Evolutionary conservation across 2,113 vertebrate species (phyloP), one percentile per base, ranked within the genome.

Genomic region (Scartelaos histophorus): DNA sequence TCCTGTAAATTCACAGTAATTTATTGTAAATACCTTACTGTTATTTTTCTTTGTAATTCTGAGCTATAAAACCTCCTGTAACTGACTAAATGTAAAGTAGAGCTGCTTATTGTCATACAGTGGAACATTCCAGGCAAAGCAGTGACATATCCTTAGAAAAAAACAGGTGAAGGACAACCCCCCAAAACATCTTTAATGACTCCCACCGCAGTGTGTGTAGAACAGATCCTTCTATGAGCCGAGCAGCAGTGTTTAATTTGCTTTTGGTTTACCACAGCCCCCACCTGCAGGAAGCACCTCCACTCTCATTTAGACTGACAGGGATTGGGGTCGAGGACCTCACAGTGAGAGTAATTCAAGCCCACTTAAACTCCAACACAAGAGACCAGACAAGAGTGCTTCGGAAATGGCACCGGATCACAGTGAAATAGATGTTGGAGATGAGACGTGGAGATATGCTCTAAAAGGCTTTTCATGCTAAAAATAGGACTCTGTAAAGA

Each of bases 241-340:
- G 45, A 80, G 29, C 45, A 71, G 66, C 62, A 49, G 21, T 45
- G 61, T 25, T 64, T 79, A 38, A 74, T 83, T 45, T 73, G 64
- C 75, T 69, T 66, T 38, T 67, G 75, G 53, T 71, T 64, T 76
- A 67, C 46, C 66, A 84, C 67, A 82, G 78, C 69, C 43, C 70
- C 65, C 71, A 83, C 72, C 81, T 75, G 74, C 74, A 80, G 75
- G 82, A 84, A 87, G 82, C 35, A 57, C 86, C 83, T 86, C 65
- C 70, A 82, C 66, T 80, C 80, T 86, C 85, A 85, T 83, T 89
- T 81, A 85, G 67, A 83, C 56, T 78, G 71, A 66, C 51, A 35
- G 71, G 66, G 70, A 91, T 86, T 87, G 89, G 76, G 88, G 83
- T 91, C 76, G 13, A 73, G 66, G 81, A 90, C 79, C 75, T 82